Conservation (phyloP, 2,888 invertebrate species). For the Nephrotoma flavescens region DNA sequence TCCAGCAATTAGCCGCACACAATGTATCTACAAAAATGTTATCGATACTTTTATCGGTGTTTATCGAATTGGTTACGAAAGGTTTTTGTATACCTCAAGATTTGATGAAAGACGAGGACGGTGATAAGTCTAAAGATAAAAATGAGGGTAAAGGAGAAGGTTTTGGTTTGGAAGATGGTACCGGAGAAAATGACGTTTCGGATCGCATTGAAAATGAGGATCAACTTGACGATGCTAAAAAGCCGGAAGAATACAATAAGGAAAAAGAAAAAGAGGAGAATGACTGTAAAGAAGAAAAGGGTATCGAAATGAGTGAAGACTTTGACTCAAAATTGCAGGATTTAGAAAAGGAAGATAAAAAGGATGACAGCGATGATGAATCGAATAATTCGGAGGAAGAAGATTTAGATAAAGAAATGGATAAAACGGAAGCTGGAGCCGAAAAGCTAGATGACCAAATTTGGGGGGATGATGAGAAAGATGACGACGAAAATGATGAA, state of each 20-base stretch:
- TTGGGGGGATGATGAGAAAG: slow-evolving; percentile 74
- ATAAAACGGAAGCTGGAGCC: slow-evolving; percentile 76
- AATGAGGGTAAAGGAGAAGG: slow-evolving; percentile 49
- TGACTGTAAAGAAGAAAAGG: slow-evolving; percentile 76
- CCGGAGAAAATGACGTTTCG: slow-evolving; percentile 85
- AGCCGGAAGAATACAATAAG: slow-evolving; percentile 55
- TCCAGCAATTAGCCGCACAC: slow-evolving; percentile 63
- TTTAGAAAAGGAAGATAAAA: slow-evolving; percentile 38
- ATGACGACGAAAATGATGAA: slow-evolving; percentile 40
- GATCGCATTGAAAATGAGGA: slow-evolving; percentile 67
- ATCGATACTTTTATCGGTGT: slow-evolving; percentile 67
- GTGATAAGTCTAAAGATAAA: slow-evolving; percentile 33
- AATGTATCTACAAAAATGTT: slow-evolving; percentile 69
- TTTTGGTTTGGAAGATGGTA: slow-evolving; percentile 85
- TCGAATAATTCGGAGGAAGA: slow-evolving; percentile 34
- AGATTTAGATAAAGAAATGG: slow-evolving; percentile 91
- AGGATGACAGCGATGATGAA: slow-evolving; percentile 47
- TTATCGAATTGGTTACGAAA: slow-evolving; percentile 66
- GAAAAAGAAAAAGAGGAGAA: slow-evolving; percentile 50
- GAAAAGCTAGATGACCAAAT: slow-evolving; percentile 69
- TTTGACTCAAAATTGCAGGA: slow-evolving; percentile 76
- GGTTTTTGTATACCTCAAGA: slow-evolving; percentile 92
- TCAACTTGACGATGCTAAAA: slow-evolving; percentile 78
- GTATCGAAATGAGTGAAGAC: slow-evolving; percentile 92
- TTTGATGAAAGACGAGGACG: slow-evolving; percentile 57